Percentiles rank a stretch among this genome's conserved stretches.
Conservation (phyloP, 2,797 vertebrate species). For the Chrosomus eos region DNA sequence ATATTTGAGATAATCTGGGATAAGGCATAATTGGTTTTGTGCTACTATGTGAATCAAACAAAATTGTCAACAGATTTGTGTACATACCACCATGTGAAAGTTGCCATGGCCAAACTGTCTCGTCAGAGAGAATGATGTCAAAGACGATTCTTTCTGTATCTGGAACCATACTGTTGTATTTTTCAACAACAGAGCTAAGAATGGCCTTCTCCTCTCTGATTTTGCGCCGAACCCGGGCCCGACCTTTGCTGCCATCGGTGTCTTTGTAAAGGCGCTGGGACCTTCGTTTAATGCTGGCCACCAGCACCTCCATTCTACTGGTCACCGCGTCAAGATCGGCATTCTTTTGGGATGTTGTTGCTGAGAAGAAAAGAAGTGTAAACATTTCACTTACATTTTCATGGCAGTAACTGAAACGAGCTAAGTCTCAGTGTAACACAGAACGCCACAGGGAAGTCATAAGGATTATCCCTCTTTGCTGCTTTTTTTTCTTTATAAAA, state of each 20-base stretch:
- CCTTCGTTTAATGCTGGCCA: conserved; percentile 12
- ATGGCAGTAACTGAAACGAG: neutral
- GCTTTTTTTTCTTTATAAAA: neutral
- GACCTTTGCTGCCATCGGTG: conserved; percentile 13
- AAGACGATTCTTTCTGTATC: neutral
- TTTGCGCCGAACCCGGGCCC: neutral
- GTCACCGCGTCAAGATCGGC: conserved; percentile 2
- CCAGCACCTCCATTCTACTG: conserved; percentile 21
- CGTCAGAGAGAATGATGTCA: conserved; percentile 7
- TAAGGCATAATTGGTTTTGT: neutral
- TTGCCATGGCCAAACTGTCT: conserved; percentile 22
- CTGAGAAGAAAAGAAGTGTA: conserved; percentile 1
- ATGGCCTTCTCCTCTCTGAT: conserved; percentile 22
- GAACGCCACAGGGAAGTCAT: neutral
- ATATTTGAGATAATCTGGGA: neutral
- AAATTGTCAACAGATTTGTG: conserved; percentile 19
- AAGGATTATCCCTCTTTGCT: neutral
- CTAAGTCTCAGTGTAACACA: too few species aligned
- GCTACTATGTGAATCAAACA: neutral
- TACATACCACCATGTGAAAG: conserved; percentile 16
- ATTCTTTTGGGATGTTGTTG: conserved; percentile 10
- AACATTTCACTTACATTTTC: too few species aligned
- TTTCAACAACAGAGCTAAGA: conserved; percentile 12
- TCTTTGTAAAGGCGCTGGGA: conserved; percentile 30
- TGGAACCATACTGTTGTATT: conserved; percentile 14